phyloP scores from a whole-genome alignment of 2,113 vertebrate genomes.

The Anas platyrhynchos region DNA sequence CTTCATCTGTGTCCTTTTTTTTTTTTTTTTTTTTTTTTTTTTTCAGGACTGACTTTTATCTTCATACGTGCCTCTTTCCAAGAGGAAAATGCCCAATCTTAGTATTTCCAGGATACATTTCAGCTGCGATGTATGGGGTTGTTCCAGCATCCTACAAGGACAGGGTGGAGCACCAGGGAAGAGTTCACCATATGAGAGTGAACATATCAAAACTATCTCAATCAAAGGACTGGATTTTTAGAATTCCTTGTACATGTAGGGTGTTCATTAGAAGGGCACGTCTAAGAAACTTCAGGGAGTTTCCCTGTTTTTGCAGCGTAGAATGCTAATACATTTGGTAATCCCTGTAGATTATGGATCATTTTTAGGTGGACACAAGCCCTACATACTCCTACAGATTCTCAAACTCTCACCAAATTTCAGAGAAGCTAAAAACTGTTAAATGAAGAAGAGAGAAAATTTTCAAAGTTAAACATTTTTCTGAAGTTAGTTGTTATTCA shows the following conservation, averaged over 20 bases:
- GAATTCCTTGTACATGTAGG: not conserved
- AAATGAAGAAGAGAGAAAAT: not conserved
- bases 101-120: not conserved
- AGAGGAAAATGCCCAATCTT: not conserved
- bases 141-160: not conserved
- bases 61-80: accelerated
- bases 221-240: not conserved
- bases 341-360: not conserved
- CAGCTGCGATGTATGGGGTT: not conserved
- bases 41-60: not conserved
- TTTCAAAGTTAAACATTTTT: not conserved
- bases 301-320: not conserved
- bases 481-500: not conserved
- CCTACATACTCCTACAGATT: not conserved
- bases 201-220: not conserved
- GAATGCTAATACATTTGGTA: not conserved
- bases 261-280: not conserved
- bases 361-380: not conserved
- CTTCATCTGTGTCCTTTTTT: not conserved
- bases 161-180: not conserved
- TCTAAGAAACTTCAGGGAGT: not conserved
- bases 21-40: not conserved
- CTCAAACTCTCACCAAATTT: not conserved
- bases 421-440: not conserved
- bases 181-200: not conserved